A percentile compares a stretch with the other conserved stretches of the same genome.
phyloP scores from a whole-genome alignment of 1,140 invertebrate genomes.

The Phthorimaea operculella region DNA sequence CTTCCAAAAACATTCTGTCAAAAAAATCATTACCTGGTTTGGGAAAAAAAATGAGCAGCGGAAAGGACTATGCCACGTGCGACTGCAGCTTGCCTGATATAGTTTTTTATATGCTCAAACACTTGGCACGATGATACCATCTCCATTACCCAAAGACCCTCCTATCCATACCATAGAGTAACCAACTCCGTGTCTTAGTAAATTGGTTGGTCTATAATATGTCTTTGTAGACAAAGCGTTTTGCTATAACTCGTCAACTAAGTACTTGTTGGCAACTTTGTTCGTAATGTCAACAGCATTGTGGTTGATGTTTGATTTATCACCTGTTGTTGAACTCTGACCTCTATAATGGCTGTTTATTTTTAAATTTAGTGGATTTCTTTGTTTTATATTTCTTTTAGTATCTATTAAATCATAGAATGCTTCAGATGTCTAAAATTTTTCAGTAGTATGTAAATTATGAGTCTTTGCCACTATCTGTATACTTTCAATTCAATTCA shows the following conservation, averaged over 20 bases:
- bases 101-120: conserved; percentile 19
- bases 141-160: too few species aligned
- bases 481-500: too few species aligned
- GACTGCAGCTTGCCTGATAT: conserved; percentile 13
- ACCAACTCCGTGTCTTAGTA: too few species aligned
- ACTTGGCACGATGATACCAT: not conserved
- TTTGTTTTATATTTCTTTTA: too few species aligned
- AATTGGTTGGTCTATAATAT: not conserved
- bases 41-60: conserved; percentile 31
- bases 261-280: conserved; percentile 3
- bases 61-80: conserved; percentile 62
- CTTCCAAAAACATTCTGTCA: conserved; percentile 42
- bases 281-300: not conserved
- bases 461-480: too few species aligned
- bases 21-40: conserved; percentile 60
- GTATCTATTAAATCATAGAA: too few species aligned
- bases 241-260: conserved; percentile 12
- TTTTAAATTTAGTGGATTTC: too few species aligned
- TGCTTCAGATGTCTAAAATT: too few species aligned
- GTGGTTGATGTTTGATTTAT: not conserved
- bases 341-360: not conserved
- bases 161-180: too few species aligned
- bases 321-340: not conserved
- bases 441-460: too few species aligned
- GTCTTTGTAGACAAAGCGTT: conserved; percentile 10